Base-by-base conservation (phyloP, 2,113 vertebrate species). In the Opisthocomus hoazin region DNA sequence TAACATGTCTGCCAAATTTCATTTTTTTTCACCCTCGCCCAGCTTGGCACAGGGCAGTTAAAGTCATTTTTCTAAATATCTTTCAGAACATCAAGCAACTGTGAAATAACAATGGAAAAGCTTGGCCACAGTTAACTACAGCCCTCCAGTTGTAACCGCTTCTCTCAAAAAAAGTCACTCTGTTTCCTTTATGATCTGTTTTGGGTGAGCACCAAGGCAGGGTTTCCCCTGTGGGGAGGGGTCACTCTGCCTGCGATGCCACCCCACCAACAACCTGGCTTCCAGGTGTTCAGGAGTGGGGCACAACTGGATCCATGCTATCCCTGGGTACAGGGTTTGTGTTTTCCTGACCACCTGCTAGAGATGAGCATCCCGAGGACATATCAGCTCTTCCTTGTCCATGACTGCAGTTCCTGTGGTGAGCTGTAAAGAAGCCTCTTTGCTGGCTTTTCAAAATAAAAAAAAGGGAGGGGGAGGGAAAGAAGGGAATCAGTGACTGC, bases 21-120 rank as follows among this genome's bases (percentile, higher is more conserved):
- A 0, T 43, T 84, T 94, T 96, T 93, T 94, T 96, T 92, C 69
- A 86, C 78, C 94, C 94, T 96, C 34, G 11, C 92, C 92, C 71
- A 58, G 87, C 95, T 96, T 96, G 96, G 94, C 96, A 95, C 85
- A 80, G 92, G 96, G 66, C 83, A 81, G 89, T 83, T 88, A 34
- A 90, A 96, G 90, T 81, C 15, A 89, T 96, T 96, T 96, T 95
- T 92, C 85, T 94, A 90, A 94, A 94, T 96, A 95, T 96, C 96
- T 96, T 96, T 94, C 94, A 96, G 96, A 96, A 92, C 88, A 96
- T 93, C 88, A 93, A 92, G 94, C 84, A 71, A 89, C 93, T 94
- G 80, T 90, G 77, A 95, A 94, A 93, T 81, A 96, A 96, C 96
- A 97, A 94, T 97, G 90, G 90, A 81, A 94, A 61, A 94, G 56